Conservation (phyloP, 2,797 vertebrate genomes). For the Hydrocynus forskahlii region DNA sequence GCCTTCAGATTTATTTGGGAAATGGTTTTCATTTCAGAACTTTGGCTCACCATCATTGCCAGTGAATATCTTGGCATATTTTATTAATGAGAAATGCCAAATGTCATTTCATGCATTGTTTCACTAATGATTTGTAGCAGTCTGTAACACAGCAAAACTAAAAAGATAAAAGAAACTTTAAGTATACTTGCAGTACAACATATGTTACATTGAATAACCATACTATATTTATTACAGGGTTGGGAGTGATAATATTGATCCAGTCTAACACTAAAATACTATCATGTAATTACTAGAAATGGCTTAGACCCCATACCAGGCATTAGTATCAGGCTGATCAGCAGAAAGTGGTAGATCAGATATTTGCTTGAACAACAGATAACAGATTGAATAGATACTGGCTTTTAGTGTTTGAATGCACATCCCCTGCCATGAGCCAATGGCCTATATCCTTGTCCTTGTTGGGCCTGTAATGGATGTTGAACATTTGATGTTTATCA, state of each 20-base stretch:
- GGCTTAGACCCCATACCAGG: background rate
- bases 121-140: background rate
- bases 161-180: background rate
- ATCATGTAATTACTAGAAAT: too few species aligned
- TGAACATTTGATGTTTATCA: constrained; percentile 54
- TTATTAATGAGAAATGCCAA: background rate
- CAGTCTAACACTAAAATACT: too few species aligned
- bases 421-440: constrained; percentile 27
- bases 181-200: too few species aligned
- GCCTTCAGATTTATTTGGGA: constrained; percentile 12
- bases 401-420: constrained; percentile 30
- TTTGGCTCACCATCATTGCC: constrained; percentile 4
- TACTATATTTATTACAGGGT: too few species aligned
- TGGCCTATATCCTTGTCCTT: constrained; percentile 53
- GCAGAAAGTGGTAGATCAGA: too few species aligned
- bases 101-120: background rate
- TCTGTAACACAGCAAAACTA: background rate
- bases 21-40: constrained; percentile 9
- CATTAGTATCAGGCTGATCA: too few species aligned
- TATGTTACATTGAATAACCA: too few species aligned
- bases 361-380: constrained; percentile 14
- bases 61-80: background rate
- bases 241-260: background rate
- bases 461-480: constrained; percentile 52
- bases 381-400: constrained; percentile 48